These are phyloP conservation scores for Platysteira castanea DNA, from an alignment of 2,113 vertebrate species.

Conservation along the genomic window DNA sequence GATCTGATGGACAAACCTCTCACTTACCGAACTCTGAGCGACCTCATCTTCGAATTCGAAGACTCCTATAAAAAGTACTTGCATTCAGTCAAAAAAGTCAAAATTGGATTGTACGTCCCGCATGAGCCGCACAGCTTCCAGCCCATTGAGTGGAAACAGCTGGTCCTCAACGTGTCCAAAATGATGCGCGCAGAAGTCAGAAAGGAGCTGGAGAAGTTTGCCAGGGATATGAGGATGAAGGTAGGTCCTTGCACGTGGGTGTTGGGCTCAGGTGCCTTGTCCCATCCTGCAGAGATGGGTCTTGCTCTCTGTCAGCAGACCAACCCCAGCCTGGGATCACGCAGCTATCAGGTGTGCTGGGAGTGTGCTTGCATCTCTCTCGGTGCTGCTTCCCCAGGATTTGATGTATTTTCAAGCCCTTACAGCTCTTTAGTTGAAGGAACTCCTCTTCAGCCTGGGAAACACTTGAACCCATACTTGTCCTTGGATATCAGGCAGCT, in stretches of 20 bases:
- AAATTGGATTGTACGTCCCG: conserved; percentile 91
- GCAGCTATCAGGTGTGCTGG: neutral
- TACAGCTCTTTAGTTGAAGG: neutral
- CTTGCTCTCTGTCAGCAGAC: neutral
- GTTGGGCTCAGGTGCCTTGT: neutral
- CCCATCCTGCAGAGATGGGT: neutral
- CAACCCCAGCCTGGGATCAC: neutral
- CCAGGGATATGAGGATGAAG: conserved; percentile 97
- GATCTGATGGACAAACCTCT: conserved; percentile 96
- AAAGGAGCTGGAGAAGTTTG: conserved; percentile 94
- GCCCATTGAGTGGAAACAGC: conserved; percentile 93
- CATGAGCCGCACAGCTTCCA: conserved; percentile 95
- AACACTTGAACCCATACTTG: neutral
- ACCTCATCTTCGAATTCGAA: conserved; percentile 95
- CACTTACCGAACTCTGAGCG: conserved; percentile 88
- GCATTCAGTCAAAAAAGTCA: conserved; percentile 94
- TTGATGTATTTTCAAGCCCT: neutral
- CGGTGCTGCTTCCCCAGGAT: rapidly evolving
- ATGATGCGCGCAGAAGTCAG: conserved; percentile 85
- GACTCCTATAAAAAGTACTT: conserved; percentile 93
- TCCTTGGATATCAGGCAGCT: neutral
- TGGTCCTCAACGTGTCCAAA: conserved; percentile 87
- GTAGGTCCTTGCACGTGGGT: neutral
- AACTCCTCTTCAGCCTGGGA: neutral
- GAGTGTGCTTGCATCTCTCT: neutral